A percentile compares a stretch with the other conserved stretches of the same genome.
phyloP scores from a whole-genome alignment of 2,797 vertebrate species.

The Eutrigla gurnardus region DNA sequence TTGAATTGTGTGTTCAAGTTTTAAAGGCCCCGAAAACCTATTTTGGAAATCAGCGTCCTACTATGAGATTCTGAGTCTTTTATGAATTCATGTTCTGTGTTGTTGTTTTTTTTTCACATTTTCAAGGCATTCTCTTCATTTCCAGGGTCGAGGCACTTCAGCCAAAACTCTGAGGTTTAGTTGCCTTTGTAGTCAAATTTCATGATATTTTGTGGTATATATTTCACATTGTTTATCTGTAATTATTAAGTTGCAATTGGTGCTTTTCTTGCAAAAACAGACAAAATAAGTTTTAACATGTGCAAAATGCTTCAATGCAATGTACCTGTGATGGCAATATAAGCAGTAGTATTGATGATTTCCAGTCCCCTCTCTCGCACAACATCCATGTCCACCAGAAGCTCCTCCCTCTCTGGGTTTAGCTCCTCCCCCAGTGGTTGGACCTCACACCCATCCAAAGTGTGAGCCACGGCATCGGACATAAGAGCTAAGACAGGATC shows the following conservation, averaged over 20 bases:
- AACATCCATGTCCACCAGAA: slow-evolving; percentile 91
- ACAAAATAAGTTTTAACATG: neutral
- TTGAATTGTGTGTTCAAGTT: slow-evolving; percentile 9
- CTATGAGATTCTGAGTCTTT: neutral
- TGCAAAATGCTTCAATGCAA: neutral
- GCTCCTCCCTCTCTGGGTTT: slow-evolving; percentile 92
- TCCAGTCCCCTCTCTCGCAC: slow-evolving; percentile 94
- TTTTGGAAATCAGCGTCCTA: neutral
- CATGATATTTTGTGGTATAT: neutral
- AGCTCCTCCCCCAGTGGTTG: slow-evolving; percentile 95
- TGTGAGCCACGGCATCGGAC: slow-evolving; percentile 98
- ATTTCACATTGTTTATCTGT: slow-evolving; percentile 3
- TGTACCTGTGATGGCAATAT: slow-evolving; percentile 92
- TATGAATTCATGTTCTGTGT: neutral
- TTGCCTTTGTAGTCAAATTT: neutral
- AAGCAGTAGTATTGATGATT: slow-evolving; percentile 95
- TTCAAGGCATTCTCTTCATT: too few species aligned
- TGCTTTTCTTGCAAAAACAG: neutral
- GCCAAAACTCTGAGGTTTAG: too few species aligned
- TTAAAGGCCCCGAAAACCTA: slow-evolving; percentile 9
- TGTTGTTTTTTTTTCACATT: too few species aligned
- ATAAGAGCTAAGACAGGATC: slow-evolving; percentile 84
- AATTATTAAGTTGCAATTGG: neutral
- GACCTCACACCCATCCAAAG: slow-evolving; percentile 96
- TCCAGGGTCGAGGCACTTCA: neutral